These are phyloP conservation scores for Orthosia incerta DNA, from an alignment of 2,888 invertebrate species.

Conservation along the genomic window DNA sequence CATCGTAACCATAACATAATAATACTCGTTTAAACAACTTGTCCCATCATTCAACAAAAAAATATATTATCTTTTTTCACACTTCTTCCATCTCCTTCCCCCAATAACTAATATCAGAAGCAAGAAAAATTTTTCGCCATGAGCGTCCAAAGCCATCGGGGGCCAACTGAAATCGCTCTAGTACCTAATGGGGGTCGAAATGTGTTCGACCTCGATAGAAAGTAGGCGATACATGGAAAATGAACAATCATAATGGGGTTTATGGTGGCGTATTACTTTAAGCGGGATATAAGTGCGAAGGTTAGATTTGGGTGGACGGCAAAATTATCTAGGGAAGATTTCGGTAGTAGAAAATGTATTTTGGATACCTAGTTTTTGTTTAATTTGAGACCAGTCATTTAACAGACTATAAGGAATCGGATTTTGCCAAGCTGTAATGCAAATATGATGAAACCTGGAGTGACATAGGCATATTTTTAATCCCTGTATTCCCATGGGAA, in stretches of 20 bases:
- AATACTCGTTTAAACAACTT: not conserved
- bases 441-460: not conserved
- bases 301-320: constrained; percentile 32
- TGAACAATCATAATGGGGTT: constrained; percentile 65
- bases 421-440: no score
- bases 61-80: not conserved
- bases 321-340: constrained; percentile 16
- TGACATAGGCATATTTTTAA: no score
- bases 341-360: not conserved
- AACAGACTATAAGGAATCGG: not conserved
- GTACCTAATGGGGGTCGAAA: constrained; percentile 61
- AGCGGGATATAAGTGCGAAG: constrained; percentile 49
- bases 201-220: constrained; percentile 67
- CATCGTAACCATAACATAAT: no score
- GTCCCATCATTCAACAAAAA: not conserved
- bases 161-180: constrained; percentile 54
- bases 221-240: constrained; percentile 63
- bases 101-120: constrained; percentile 42
- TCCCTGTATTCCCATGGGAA: no score
- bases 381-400: no score
- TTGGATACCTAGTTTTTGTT: not conserved
- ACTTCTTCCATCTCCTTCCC: constrained; percentile 12
- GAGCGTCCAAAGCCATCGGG: constrained; percentile 32
- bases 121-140: constrained; percentile 38
- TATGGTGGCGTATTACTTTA: constrained; percentile 58